Conservation (phyloP, 64 coral and sea anemone species). For the Montipora efflorescens region DNA sequence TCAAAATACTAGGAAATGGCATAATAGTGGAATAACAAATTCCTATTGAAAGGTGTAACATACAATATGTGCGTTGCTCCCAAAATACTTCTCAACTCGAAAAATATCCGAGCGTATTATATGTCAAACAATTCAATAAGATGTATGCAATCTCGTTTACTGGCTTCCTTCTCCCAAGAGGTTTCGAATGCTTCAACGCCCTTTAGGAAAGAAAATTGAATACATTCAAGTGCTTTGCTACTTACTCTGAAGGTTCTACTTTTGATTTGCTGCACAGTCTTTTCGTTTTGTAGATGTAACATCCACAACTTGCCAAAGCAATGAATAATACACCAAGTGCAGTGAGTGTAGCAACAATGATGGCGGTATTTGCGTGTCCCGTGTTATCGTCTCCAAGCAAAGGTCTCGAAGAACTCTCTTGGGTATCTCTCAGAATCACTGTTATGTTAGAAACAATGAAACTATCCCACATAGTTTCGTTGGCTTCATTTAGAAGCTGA, state of each 20-base stretch:
- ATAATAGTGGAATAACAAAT: too few species aligned
- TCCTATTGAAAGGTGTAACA: too few species aligned
- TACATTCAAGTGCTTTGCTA: neutral
- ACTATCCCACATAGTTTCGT: conserved; percentile 5
- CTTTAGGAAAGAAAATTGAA: neutral
- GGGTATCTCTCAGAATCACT: neutral
- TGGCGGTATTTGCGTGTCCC: neutral
- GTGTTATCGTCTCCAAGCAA: neutral
- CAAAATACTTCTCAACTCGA: too few species aligned
- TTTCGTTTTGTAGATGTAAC: conserved; percentile 33
- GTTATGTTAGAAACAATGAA: conserved; percentile 1
- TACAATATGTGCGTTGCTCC: too few species aligned
- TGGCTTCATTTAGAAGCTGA: neutral
- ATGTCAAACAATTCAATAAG: too few species aligned
- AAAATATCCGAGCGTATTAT: too few species aligned
- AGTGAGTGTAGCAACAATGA: neutral
- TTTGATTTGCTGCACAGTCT: neutral
- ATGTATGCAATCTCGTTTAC: too few species aligned
- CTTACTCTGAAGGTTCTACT: conserved; percentile 34
- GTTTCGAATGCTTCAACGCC: too few species aligned
- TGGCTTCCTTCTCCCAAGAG: too few species aligned
- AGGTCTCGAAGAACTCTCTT: neutral
- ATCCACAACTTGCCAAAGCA: neutral
- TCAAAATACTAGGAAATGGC: too few species aligned
- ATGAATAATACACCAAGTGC: neutral